Evolutionary conservation across 2,797 vertebrate species (phyloP).

Genomic region (Sebastes hopkinsi): DNA sequence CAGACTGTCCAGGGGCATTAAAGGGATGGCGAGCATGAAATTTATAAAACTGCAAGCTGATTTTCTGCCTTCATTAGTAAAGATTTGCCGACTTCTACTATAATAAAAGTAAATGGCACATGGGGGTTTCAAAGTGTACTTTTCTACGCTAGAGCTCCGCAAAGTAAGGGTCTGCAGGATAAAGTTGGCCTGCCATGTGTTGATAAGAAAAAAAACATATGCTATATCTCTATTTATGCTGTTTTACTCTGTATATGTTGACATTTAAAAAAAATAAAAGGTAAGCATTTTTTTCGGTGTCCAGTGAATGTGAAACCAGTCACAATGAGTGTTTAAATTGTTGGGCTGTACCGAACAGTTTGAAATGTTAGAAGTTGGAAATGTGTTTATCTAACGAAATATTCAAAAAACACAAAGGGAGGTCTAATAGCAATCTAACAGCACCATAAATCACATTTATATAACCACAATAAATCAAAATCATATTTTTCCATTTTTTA

Average conservation of each 20-base stretch:
- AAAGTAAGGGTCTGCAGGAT: neutral
- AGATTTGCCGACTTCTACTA: constrained; percentile 2
- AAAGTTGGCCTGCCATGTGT: neutral
- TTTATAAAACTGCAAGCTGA: constrained; percentile 29
- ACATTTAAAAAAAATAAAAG: neutral
- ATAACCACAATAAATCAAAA: too few relatives aligned
- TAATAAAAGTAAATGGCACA: neutral
- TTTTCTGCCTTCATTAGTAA: constrained; percentile 47
- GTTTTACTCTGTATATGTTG: neutral
- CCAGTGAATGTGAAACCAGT: too few relatives aligned
- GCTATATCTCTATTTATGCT: neutral
- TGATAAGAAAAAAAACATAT: neutral
- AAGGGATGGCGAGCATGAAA: constrained; percentile 11
- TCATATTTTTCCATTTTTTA: too few relatives aligned
- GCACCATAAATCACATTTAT: too few relatives aligned
- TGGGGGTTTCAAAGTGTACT: neutral
- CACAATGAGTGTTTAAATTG: too few relatives aligned
- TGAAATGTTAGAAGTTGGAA: too few relatives aligned
- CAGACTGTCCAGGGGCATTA: constrained; percentile 30
- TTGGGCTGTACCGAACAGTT: too few relatives aligned
- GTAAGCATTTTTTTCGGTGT: neutral
- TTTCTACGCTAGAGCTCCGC: neutral
- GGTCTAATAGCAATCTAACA: too few relatives aligned
- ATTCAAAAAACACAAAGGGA: too few relatives aligned
- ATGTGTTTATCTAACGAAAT: too few relatives aligned